A percentile compares a stretch with the other conserved stretches of the same genome.
These are phyloP conservation scores for Menidia menidia DNA, from an alignment of 2,797 vertebrate genomes.

Conservation along the genomic window DNA sequence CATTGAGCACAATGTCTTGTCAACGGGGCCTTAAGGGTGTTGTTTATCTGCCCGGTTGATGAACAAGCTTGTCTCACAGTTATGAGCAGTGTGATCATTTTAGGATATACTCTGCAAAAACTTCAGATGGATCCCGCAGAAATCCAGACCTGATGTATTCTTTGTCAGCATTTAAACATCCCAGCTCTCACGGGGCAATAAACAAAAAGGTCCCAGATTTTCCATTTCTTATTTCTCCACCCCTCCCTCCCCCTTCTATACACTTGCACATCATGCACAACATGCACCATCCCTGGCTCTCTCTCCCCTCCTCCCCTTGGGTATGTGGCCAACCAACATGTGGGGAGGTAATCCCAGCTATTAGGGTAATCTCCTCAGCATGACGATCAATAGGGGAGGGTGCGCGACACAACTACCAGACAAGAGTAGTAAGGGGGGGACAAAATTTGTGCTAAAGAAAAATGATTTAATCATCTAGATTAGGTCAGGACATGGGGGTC, in stretches of 20 bases:
- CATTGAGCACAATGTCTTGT: conserved; percentile 16
- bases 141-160: conserved; percentile 5
- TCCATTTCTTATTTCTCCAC: conserved; percentile 44
- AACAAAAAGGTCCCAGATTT: conserved; percentile 55
- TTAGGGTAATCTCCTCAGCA: conserved; percentile 88
- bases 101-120: conserved; percentile 29
- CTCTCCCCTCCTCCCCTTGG: conserved; percentile 35
- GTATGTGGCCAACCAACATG: conserved; percentile 85
- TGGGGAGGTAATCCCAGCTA: conserved; percentile 87
- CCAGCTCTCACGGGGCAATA: conserved; percentile 34
- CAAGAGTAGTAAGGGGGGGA: conserved; percentile 64
- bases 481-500: conserved; percentile 77
- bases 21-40: conserved; percentile 24
- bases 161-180: conserved; percentile 11
- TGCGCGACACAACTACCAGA: conserved; percentile 69
- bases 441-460: conserved; percentile 82
- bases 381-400: conserved; percentile 84
- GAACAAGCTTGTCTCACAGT: conserved; percentile 34
- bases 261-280: conserved; percentile 74
- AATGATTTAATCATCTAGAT: conserved; percentile 85
- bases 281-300: conserved; percentile 54
- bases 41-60: conserved; percentile 26
- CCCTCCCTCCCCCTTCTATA: conserved; percentile 31
- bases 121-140: conserved; percentile 27
- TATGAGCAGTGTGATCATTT: conserved; percentile 7